phyloP scores from a whole-genome alignment of 2,888 invertebrate genomes.

The Physocephala rufipes region DNA sequence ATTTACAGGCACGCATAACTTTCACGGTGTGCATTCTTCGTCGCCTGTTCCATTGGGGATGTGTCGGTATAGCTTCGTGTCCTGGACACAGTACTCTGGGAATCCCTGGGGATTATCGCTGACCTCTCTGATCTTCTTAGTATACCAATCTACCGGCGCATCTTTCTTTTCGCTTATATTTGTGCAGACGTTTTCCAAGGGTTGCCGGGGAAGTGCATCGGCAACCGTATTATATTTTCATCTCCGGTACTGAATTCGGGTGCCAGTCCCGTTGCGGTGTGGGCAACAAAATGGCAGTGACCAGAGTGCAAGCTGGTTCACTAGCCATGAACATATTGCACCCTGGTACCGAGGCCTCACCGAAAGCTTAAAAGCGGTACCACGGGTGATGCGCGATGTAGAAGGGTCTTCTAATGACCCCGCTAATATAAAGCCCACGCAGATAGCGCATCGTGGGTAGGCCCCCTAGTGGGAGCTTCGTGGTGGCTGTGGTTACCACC shows the following conservation, averaged over 20 bases:
- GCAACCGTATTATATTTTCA: slow-evolving; percentile 33
- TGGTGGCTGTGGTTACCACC: too few species aligned
- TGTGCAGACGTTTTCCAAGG: not conserved
- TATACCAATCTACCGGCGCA: slow-evolving; percentile 19
- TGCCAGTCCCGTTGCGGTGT: too few species aligned
- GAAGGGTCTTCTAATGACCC: too few species aligned
- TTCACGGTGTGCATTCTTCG: slow-evolving; percentile 30
- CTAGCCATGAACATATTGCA: too few species aligned
- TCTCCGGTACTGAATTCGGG: slow-evolving; percentile 20
- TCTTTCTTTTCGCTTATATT: not conserved
- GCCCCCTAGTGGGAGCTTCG: too few species aligned
- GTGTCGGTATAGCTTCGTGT: slow-evolving; percentile 27
- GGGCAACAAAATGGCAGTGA: too few species aligned
- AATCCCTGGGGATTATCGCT: not conserved
- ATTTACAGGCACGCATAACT: slow-evolving; percentile 23
- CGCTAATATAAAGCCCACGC: too few species aligned
- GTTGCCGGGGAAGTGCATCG: slow-evolving; percentile 34
- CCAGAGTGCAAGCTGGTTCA: too few species aligned
- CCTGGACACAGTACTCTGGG: slow-evolving; percentile 28
- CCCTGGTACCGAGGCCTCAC: too few species aligned
- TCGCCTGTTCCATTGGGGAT: not conserved
- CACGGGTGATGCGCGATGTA: too few species aligned
- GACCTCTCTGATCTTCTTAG: not conserved
- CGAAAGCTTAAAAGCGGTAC: too few species aligned
- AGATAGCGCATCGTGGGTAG: too few species aligned